phyloP scores from a whole-genome alignment of 2,113 vertebrate genomes.

The Rattus rattus region DNA sequence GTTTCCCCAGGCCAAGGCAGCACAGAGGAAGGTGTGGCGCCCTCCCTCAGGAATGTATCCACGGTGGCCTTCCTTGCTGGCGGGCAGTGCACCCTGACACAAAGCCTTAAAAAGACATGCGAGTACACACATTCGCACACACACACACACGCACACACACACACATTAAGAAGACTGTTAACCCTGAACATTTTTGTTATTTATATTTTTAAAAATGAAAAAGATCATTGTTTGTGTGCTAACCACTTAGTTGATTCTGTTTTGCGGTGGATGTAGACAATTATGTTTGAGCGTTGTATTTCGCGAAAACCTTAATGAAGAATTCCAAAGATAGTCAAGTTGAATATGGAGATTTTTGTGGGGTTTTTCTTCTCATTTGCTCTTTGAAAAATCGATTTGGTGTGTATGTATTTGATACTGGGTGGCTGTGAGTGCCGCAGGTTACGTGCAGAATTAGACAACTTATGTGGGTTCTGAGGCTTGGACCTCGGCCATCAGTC shows the following conservation, averaged over 20 bases:
- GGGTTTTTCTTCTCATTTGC: not conserved
- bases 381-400: not conserved
- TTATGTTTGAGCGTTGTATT: constrained; percentile 84
- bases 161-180: constrained; percentile 78
- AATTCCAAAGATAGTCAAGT: constrained; percentile 84
- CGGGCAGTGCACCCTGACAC: constrained; percentile 32
- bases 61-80: constrained; percentile 35
- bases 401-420: not conserved
- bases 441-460: too few relatives aligned
- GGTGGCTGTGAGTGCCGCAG: not conserved
- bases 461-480: not conserved
- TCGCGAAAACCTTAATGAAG: constrained; percentile 85
- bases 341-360: constrained; percentile 71
- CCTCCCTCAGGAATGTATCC: constrained; percentile 61
- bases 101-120: constrained; percentile 84
- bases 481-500: too few relatives aligned
- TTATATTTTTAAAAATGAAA: constrained; percentile 91
- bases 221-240: constrained; percentile 88
- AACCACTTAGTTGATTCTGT: constrained; percentile 85
- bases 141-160: constrained; percentile 21
- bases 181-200: constrained; percentile 87
- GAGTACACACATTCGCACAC: too few relatives aligned
- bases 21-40: constrained; percentile 33
- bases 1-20: not conserved
- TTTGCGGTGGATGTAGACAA: constrained; percentile 84